Evolutionary conservation across 2,888 invertebrate species (phyloP).

Genomic region (Plutella xylostella): DNA sequence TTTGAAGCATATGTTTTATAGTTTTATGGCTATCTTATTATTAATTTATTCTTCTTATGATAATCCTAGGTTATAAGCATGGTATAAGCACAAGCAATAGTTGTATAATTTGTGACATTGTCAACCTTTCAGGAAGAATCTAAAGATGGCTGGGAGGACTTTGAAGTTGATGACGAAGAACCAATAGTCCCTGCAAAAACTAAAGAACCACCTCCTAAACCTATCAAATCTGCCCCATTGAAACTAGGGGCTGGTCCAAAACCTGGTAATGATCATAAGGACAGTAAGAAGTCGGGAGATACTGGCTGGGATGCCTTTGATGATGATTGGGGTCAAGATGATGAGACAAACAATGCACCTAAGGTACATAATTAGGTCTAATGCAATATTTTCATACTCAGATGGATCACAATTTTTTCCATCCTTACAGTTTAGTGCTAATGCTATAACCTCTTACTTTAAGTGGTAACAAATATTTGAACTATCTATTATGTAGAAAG

Average conservation of each 20-base stretch:
- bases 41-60: neutral
- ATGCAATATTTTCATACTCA: too few relatives aligned
- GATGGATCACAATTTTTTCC: too few relatives aligned
- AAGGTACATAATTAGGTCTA: too few relatives aligned
- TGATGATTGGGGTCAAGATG: slow-evolving; percentile 55
- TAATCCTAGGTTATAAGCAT: too few relatives aligned
- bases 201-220: slow-evolving; percentile 9
- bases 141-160: slow-evolving; percentile 61
- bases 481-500: too few relatives aligned
- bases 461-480: too few relatives aligned
- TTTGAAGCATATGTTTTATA: slow-evolving; percentile 18
- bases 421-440: too few relatives aligned
- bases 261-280: slow-evolving; percentile 1
- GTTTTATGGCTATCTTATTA: neutral
- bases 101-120: too few relatives aligned
- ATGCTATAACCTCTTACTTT: too few relatives aligned
- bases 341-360: slow-evolving; percentile 16
- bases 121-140: slow-evolving; percentile 18
- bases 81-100: too few relatives aligned
- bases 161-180: slow-evolving; percentile 49
- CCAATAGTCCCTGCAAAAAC: slow-evolving; percentile 17
- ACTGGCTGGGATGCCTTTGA: slow-evolving; percentile 66
- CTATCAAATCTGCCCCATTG: slow-evolving; percentile 3
- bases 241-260: neutral
- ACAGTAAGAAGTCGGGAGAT: slow-evolving; percentile 25